Evolutionary conservation across 2,888 invertebrate genomes (phyloP), one percentile per base, ranked within the genome.

Genomic region (Caenorhabditis panamensis): DNA sequence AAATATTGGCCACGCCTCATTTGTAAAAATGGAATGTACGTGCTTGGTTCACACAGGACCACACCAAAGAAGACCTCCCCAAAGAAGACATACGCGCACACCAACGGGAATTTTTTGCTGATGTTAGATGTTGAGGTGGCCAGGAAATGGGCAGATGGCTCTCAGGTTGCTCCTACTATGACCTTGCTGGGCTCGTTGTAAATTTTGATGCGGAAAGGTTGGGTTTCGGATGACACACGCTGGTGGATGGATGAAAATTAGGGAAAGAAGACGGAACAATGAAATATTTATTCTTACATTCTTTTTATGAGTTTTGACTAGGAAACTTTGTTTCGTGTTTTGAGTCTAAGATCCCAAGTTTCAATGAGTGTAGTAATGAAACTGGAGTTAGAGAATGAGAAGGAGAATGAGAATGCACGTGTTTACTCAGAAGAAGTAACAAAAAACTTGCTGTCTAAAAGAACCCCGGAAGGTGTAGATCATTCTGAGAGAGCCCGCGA

Each of bases 101-200:
- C 41, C 5, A 41, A 41, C 13, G 41, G 9, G 36, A 22, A 53
- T 61, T 66, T 75, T 64, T 76, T 58, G 5, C 22, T 28, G 53
- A 51, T 53, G 66, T 58, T 56, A 41, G 31, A 31, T 31, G 31
- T 31, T 31, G 31, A 31, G 66, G 66, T 67, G 61, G 47, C 24
- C 66, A 61, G 54, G 61, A 75, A 75, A 59, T 59, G 73, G 62
- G 56, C 56, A 63, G 31, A 41, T 49, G 22, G 73, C 59, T 66
- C 75, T 75, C 75, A 75, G 75, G 75, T 75, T 75, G 75, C 75
- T 47, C 61, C 56, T 59, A 64, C 73, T 73, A 73, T 73, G 73
- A 36, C n/a, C 47, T 54, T 31, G 31, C 31, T 31, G 47, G 49
- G 62, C 62, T 72, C 71, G 41, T 62, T 56, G 63, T 71, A 62